Percentiles rank a stretch among this genome's conserved stretches.
Conservation (phyloP, 37 sponge, comb jelly and placozoan genomes). For the Dysidea cf. avara region DNA sequence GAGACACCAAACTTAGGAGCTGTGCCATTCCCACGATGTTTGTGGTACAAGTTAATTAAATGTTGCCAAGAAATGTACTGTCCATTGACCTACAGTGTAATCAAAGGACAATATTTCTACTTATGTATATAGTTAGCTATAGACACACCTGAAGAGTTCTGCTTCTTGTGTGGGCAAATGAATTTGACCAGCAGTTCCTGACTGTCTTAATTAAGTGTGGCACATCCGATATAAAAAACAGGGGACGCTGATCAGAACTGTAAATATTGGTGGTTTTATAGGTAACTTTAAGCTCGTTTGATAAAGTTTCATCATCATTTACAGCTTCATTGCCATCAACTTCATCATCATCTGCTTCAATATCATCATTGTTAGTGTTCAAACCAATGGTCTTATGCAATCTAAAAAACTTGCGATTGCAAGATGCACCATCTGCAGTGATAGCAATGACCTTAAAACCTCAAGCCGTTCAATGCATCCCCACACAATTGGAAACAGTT, state of each 20-base stretch:
- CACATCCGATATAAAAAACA: constrained; percentile 31
- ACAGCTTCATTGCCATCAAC: too few relatives aligned
- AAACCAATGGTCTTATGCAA: constrained; percentile 10
- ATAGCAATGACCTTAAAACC: constrained; percentile 37
- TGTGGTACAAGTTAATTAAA: constrained; percentile 28
- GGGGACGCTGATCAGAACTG: constrained; percentile 1
- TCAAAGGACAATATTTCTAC: background rate
- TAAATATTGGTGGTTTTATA: constrained; percentile 24
- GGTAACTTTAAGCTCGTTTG: background rate
- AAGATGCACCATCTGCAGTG: constrained; percentile 43
- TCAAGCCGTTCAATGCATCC: constrained; percentile 14
- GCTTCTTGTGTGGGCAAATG: constrained; percentile 10
- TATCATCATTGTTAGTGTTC: too few relatives aligned
- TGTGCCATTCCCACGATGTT: background rate
- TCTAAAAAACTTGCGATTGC: constrained; percentile 12
- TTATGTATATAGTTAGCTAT: background rate
- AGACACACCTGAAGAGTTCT: constrained; percentile 7
- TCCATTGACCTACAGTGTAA: constrained; percentile 19
- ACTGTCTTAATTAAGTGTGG: constrained; percentile 38
- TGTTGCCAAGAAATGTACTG: constrained; percentile 34
- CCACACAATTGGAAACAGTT: constrained; percentile 42
- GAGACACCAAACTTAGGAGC: constrained; percentile 11
- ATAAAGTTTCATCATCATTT: too few relatives aligned
- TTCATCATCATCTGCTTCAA: too few relatives aligned
- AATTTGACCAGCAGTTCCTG: constrained; percentile 26